Conservation (phyloP, 1,140 invertebrate species). For the Drosophila tsacasi region DNA sequence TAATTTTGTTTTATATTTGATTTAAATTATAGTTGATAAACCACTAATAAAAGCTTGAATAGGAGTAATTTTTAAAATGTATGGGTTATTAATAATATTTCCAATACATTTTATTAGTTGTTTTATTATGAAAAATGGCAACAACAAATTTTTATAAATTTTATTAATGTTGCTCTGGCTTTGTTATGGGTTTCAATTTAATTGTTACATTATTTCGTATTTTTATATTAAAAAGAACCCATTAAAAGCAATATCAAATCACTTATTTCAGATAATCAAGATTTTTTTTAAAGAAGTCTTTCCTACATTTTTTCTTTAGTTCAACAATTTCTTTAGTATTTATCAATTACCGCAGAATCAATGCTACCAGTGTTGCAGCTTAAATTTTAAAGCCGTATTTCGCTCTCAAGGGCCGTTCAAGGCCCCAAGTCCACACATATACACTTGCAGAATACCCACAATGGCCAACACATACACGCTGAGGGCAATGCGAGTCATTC, state of each 20-base stretch:
- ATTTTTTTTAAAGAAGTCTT: background rate
- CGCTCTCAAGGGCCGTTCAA: constrained; percentile 29
- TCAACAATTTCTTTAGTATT: background rate
- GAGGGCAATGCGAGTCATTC: constrained; percentile 56
- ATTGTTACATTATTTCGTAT: background rate
- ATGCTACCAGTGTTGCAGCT: constrained; percentile 1
- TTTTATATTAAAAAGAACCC: background rate
- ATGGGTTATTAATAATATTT: no score
- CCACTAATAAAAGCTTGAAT: no score
- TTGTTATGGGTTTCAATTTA: background rate
- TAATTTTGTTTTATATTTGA: background rate
- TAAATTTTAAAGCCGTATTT: constrained; percentile 52
- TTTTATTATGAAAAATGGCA: background rate
- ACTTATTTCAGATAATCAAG: background rate
- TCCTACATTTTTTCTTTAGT: background rate
- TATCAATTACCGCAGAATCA: no score
- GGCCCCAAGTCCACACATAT: constrained; percentile 11
- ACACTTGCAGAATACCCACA: constrained; percentile 42
- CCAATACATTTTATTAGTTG: background rate
- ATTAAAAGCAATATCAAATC: no score
- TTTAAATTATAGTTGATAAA: constrained; percentile 14
- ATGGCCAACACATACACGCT: constrained; percentile 41
- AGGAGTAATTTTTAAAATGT: no score
- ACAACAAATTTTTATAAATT: background rate
- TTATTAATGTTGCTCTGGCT: background rate